A percentile compares a stretch with the other conserved stretches of the same genome.
These are phyloP conservation scores for Lycocerus yunnanus DNA, from an alignment of 2,888 invertebrate species.

Conservation along the genomic window DNA sequence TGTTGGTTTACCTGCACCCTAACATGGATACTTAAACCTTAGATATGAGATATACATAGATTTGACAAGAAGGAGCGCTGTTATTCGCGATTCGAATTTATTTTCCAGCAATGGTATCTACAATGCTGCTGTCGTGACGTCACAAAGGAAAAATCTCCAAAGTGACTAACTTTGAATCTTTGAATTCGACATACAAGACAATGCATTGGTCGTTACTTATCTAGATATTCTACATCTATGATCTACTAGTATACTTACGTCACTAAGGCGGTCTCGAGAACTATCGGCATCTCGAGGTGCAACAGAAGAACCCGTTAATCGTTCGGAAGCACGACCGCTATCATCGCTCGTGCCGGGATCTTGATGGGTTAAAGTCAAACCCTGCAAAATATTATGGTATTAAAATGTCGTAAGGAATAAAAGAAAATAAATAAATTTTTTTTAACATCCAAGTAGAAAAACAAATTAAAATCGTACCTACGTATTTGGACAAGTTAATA, in stretches of 20 bases:
- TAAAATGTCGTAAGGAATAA: background rate
- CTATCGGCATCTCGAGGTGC: slow-evolving; percentile 79
- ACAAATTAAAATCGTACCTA: background rate
- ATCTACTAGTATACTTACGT: slow-evolving; percentile 67
- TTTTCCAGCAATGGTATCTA: no score
- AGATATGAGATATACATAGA: background rate
- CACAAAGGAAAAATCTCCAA: no score
- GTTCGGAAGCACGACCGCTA: slow-evolving; percentile 81
- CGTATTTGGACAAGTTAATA: background rate
- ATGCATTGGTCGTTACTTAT: background rate
- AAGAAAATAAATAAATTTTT: background rate
- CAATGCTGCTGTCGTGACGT: no score
- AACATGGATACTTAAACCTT: background rate
- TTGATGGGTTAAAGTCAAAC: slow-evolving; percentile 69
- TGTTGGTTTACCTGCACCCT: background rate
- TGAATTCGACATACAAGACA: no score
- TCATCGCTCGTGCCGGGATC: slow-evolving; percentile 86
- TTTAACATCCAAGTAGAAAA: background rate
- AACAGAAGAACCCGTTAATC: slow-evolving; percentile 76
- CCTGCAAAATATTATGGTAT: slow-evolving; percentile 62
- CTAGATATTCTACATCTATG: background rate
- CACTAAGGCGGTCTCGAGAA: slow-evolving; percentile 82
- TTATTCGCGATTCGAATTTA: no score
- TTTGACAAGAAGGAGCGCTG: no score
- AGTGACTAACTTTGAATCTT: no score